Conservation (phyloP, 2,888 invertebrate species). For the Cheilosia urbana region DNA sequence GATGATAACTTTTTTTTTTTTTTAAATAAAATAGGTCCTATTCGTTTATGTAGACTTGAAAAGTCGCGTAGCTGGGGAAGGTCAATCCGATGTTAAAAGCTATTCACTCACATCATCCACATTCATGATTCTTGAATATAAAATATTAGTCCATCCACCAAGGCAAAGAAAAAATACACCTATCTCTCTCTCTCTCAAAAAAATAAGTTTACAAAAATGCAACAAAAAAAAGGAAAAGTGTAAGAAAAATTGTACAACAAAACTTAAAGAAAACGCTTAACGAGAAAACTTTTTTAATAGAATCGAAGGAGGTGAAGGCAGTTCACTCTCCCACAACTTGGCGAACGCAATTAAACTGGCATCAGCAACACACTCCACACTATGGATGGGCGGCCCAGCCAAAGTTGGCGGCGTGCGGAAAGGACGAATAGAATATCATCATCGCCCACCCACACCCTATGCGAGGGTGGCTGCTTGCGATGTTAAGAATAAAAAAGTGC, state of each 20-base stretch:
- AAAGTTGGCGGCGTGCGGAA: neutral
- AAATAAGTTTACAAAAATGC: constrained; percentile 26
- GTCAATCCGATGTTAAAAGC: neutral
- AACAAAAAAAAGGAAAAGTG: constrained; percentile 18
- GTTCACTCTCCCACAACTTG: constrained; percentile 56
- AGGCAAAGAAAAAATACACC: neutral
- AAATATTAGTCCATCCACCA: neutral
- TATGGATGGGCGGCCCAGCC: neutral
- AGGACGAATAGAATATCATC: constrained; percentile 27
- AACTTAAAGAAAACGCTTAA: constrained; percentile 72
- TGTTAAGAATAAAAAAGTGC: constrained; percentile 56
- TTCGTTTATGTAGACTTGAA: neutral
- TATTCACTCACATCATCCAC: neutral
- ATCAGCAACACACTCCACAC: constrained; percentile 61
- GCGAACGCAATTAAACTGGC: constrained; percentile 72
- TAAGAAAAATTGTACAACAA: constrained; percentile 30
- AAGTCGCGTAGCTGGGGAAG: neutral
- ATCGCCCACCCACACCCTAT: constrained; percentile 1
- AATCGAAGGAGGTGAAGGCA: constrained; percentile 46
- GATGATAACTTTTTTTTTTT: neutral
- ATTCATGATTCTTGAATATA: neutral
- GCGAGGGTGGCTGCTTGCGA: neutral
- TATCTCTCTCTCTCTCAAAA: neutral
- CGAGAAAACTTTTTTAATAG: constrained; percentile 75
- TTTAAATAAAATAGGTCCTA: too few relatives aligned